These are phyloP conservation scores for Lepilemur ruficaudatus DNA, from an alignment of 2,797 vertebrate genomes.

Conservation along the genomic window DNA sequence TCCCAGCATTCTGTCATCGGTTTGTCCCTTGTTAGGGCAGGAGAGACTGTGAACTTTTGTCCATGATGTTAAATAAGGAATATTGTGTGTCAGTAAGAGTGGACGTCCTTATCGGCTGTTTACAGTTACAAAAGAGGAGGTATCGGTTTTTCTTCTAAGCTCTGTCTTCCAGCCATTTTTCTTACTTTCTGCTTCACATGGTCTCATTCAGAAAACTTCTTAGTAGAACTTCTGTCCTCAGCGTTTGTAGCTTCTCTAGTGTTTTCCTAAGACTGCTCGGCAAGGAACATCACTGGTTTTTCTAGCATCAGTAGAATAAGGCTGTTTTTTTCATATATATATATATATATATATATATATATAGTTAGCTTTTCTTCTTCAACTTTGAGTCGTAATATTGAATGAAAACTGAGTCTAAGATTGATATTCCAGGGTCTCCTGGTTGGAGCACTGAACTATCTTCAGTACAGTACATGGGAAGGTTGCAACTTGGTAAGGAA, in stretches of 20 bases:
- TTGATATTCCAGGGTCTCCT: conserved; percentile 2
- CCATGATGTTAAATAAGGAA: background rate
- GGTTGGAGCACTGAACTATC: background rate
- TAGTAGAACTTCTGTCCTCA: background rate
- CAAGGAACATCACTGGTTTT: background rate
- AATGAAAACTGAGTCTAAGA: background rate
- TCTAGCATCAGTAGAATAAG: background rate
- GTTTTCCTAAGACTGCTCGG: conserved; percentile 47
- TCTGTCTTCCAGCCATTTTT: conserved; percentile 29
- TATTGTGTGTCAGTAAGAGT: background rate
- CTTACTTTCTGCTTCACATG: background rate
- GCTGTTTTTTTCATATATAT: background rate
- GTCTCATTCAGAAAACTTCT: conserved; percentile 30
- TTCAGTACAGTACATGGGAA: background rate
- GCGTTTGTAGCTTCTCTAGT: conserved; percentile 8
- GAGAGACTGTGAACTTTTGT: conserved; percentile 32
- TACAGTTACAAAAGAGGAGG: background rate
- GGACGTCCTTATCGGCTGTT: conserved; percentile 38
- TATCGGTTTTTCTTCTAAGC: background rate
- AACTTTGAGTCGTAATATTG: conserved; percentile 23
- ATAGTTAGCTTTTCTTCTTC: conserved; percentile 5
- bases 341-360: background rate
- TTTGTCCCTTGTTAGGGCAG: conserved; percentile 37
- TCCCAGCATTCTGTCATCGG: background rate
- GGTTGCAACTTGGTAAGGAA: conserved; percentile 21